Conservation (phyloP, 2,797 vertebrate genomes). For the Dallia pectoralis region DNA sequence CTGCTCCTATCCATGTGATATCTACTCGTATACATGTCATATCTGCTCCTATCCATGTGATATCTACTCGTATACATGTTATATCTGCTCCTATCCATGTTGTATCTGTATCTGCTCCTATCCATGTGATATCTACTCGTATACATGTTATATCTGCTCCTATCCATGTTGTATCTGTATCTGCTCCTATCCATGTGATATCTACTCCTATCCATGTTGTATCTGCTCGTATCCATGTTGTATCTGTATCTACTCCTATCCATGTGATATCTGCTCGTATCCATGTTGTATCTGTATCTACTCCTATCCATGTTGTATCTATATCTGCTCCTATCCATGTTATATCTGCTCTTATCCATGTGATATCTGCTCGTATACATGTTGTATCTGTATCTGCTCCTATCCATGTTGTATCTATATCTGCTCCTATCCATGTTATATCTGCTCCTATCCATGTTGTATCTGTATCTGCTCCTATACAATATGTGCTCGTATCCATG, state of each 20-base stretch:
- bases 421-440: neutral
- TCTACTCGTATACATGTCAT: neutral
- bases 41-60: neutral
- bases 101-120: too few species aligned
- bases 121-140: neutral
- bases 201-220: too few species aligned
- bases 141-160: too few species aligned
- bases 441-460: neutral
- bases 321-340: neutral
- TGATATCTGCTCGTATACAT: neutral
- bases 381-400: neutral
- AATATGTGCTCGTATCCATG: neutral
- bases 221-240: too few species aligned
- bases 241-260: neutral
- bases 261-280: neutral
- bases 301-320: neutral
- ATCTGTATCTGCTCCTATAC: too few species aligned
- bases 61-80: neutral
- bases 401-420: neutral
- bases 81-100: too few species aligned
- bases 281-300: neutral
- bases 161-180: neutral
- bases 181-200: too few species aligned
- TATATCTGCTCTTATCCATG: neutral
- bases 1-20: neutral